These are phyloP conservation scores for Craseonycteris thonglongyai DNA, from an alignment of 2,113 vertebrate species.

Conservation along the genomic window DNA sequence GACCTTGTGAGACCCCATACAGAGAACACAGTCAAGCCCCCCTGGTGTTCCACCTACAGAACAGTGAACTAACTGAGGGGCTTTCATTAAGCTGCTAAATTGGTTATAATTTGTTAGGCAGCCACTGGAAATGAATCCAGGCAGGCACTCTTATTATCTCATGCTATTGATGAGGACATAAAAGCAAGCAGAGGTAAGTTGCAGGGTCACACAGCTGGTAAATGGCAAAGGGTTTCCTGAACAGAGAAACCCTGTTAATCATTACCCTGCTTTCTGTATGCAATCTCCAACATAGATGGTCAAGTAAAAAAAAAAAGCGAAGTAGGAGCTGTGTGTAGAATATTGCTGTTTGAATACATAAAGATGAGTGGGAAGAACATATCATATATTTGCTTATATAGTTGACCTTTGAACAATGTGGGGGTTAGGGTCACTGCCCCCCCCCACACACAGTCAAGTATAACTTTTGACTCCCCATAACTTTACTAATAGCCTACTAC, in stretches of 20 bases:
- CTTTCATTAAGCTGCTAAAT: not conserved
- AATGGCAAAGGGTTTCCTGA: not conserved
- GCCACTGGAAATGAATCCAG: not conserved
- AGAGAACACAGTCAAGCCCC: not conserved
- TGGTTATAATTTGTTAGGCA: not conserved
- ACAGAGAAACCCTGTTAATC: not conserved
- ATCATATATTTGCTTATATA: accelerated
- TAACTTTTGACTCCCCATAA: too few relatives aligned
- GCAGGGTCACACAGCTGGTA: not conserved
- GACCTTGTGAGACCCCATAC: not conserved
- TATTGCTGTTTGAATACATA: not conserved
- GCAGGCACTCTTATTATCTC: not conserved
- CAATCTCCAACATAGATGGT: not conserved
- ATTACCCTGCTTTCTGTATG: not conserved
- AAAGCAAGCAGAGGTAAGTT: not conserved
- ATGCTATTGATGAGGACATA: not conserved
- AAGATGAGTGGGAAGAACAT: not conserved
- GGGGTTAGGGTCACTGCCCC: not conserved
- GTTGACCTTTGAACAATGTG: not conserved
- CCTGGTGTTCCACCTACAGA: not conserved
- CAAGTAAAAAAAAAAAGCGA: not conserved
- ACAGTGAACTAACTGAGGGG: not conserved
- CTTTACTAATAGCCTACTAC: too few relatives aligned
- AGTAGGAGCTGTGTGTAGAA: not conserved
- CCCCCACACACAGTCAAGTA: not conserved